Base-by-base conservation (phyloP, 2,888 invertebrate species). In the Drosophila macrospina region DNA sequence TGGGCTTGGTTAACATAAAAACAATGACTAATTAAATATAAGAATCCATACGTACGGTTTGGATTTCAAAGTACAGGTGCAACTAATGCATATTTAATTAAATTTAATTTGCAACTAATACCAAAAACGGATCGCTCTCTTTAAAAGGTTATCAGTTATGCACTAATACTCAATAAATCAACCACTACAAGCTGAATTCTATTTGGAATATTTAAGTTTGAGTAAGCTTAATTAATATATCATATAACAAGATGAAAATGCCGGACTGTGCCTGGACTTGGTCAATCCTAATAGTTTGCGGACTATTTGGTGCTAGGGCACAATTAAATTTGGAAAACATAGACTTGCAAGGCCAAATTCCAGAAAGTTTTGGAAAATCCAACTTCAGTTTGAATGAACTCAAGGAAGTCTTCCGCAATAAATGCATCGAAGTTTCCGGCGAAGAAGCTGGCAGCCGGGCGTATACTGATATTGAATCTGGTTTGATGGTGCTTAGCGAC, bases 341-440 rank as follows among this genome's bases (percentile, higher is more conserved):
- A 48, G 89, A 91, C 16, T 51, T 91, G 24, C 87, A 77, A 55
- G 75, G 60, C 13, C 86, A 89, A 59, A 67, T 91, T 4, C 89
- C 91, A 4, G 76, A 85, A 1, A 89, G 90, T 20, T 60, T 91
- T 1, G 52, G 78, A 0, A 91, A 89, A 59, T 70, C 88, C 0
- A 91, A 91, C 60, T 65, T 89, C 0, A 89, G 79, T 1, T 24
- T 74, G 4, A 93, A 93, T 37, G 93, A 95, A 60, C 92, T 94
- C 0, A 92, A 93, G 55, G 92, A 93, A 34, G 86, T 93, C 0
- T 90, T 96, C 13, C 94, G 93, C 86, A 93, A 94, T 57, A 96
- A 95, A 91, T 96, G 96, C 82, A 93, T 93, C 4, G 93, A 94
- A 65, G 94, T 95, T 72, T 94, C 94, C 1, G 95, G 95, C 5